Base-by-base conservation (phyloP, 1,140 invertebrate genomes). In the Diuraphis noxia region DNA sequence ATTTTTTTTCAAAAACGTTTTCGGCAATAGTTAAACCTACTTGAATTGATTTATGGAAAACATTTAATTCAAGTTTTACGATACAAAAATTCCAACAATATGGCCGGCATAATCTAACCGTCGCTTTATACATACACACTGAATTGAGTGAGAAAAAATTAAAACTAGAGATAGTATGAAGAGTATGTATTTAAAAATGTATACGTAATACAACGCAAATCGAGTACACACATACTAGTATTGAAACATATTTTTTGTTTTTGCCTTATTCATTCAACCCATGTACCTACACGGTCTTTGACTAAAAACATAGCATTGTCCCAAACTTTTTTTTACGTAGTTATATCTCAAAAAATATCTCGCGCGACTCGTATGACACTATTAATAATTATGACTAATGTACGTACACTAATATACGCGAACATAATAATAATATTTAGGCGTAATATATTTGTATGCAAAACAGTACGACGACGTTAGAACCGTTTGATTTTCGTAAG, bases 401-500 rank as follows among this genome's bases (percentile, higher is more conserved):
- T 56, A 56, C 25, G 52, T 4, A 30, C 52, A 56, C 34, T 21
- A 36, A 36, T 17, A 72, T 34, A n/a, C n/a, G n/a, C n/a, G n/a
- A 34, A 13, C 34, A 72, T 34, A 72, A 79, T 79, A 79, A 36
- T 77, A 36, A 21, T 49, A 49, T 49, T 5, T 49, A n/a, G 30
- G 13, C 56, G n/a, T n/a, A 72, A 72, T n/a, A n/a, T n/a, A n/a
- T 72, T 17, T 72, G n/a, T 72, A 81, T n/a, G n/a, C 34, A 81
- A 38, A 25, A 25, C 1, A 46, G 34, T 41, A 43, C 82, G 41
- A 46, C n/a, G 82, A 49, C 21, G n/a, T 36, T 23, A 49, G 34
- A 34, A 84, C 40, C 43, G 84, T 86, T 86, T 49, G n/a, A 82
- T 82, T 40, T 82, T 82, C 38, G 40, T 41, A 40, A 82, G 38